Evolutionary conservation across 2,888 invertebrate species (phyloP).

Genomic region (Venusia cambrica): DNA sequence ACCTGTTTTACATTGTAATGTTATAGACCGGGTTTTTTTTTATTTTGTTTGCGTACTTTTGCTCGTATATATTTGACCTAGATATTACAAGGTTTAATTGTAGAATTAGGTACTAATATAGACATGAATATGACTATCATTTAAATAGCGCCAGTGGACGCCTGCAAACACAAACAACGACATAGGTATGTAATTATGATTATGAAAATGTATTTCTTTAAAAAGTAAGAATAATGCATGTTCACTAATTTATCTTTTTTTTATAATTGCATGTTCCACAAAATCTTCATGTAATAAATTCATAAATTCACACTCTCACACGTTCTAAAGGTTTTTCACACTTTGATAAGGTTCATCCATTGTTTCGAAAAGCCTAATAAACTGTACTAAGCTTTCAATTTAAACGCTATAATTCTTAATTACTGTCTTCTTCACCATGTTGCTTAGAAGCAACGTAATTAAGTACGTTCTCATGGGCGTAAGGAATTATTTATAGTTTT

Average conservation of each 20-base stretch:
- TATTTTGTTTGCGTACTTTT: conserved; percentile 2
- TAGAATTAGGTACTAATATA: too few species aligned
- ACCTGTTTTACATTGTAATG: conserved; percentile 19
- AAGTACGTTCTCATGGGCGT: conserved; percentile 38
- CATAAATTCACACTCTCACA: conserved; percentile 8
- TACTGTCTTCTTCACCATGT: conserved; percentile 26
- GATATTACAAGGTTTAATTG: too few species aligned
- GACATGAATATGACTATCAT: too few species aligned
- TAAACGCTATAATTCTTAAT: conserved; percentile 27
- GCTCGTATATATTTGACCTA: too few species aligned
- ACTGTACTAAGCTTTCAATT: conserved; percentile 25
- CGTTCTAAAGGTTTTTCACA: conserved; percentile 16
- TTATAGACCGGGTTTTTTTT: conserved; percentile 1
- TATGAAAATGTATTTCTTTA: too few species aligned
- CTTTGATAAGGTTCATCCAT: conserved; percentile 16
- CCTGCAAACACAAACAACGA: too few species aligned
- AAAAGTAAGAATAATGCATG: too few species aligned
- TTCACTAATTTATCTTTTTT: too few species aligned
- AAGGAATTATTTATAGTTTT: conserved; percentile 37
- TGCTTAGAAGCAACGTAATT: conserved; percentile 37
- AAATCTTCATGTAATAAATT: not conserved
- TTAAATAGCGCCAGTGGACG: too few species aligned
- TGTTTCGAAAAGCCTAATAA: conserved; percentile 20
- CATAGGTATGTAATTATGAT: too few species aligned
- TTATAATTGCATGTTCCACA: not conserved